phyloP scores from a whole-genome alignment of 2,797 vertebrate genomes.

The Melanotaenia pygmaea region DNA sequence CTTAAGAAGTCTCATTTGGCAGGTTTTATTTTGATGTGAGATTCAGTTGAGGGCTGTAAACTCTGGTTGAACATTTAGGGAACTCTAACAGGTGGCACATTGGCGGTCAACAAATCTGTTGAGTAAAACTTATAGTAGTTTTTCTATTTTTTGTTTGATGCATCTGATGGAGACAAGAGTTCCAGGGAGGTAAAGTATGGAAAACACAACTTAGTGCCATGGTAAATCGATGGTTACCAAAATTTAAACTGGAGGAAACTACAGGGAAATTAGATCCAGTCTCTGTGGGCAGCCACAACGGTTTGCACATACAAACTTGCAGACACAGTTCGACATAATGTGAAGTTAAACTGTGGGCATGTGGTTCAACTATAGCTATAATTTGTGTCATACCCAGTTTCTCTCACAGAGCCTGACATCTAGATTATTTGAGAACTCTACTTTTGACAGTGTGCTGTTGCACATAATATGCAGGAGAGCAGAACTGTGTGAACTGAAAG shows the following conservation, averaged over 20 bases:
- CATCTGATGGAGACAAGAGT: constrained; percentile 4
- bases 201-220: constrained; percentile 16
- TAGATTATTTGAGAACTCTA: constrained; percentile 23
- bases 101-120: constrained; percentile 19
- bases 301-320: constrained; percentile 21
- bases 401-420: constrained; percentile 12
- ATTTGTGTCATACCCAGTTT: constrained; percentile 4
- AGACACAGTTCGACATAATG: constrained; percentile 14
- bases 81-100: constrained; percentile 49
- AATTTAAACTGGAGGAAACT: constrained; percentile 47
- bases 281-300: constrained; percentile 45
- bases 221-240: constrained; percentile 34
- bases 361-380: constrained; percentile 27
- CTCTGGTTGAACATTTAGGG: constrained; percentile 23
- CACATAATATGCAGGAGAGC: constrained; percentile 13
- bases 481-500: constrained; percentile 6
- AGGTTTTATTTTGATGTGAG: not conserved
- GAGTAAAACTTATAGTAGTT: constrained; percentile 7
- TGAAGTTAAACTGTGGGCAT: constrained; percentile 37
- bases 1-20: no score
- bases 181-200: constrained; percentile 12
- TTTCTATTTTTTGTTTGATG: not conserved
- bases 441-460: not conserved
- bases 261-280: constrained; percentile 58
- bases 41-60: not conserved